Evolutionary conservation across 2,113 vertebrate genomes (phyloP), one percentile per base, ranked within the genome.

Genomic region (Poeciliopsis occidentalis): DNA sequence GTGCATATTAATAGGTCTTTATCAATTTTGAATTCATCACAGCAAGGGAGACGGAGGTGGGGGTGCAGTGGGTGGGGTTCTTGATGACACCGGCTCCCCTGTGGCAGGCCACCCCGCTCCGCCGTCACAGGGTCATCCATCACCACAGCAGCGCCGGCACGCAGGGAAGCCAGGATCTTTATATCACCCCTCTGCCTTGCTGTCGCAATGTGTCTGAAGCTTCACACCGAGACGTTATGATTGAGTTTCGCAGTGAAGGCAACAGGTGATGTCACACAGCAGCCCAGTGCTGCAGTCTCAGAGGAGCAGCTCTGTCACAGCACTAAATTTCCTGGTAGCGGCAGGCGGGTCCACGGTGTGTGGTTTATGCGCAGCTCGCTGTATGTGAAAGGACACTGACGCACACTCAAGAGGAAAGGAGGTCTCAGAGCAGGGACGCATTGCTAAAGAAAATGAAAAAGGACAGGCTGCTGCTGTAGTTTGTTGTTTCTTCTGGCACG

Each of bases 1-100:
- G 69, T 4, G 80, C 92, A 94, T 95, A 89, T 89, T 91, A 93
- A 95, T 93, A 91, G 91, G 77, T 68, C 64, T 87, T 89, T 92
- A 93, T 95, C 92, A 93, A 88, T 92, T 94, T 93, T 85, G 85
- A 87, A 93, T 94, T 93, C 87, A 92, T 92, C 86, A 88, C 79
- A 71, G 77, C 12, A 62, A 22, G 57, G 76, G 71, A 84, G 67
- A 74, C 26, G 67, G 77, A 81, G 69, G 73, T 81, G 66, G 73
- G 24, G 69, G 75, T 78, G 70, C 61, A 41, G 13, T 12, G 39
- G 39, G 82, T 70, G 57, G 8, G 3, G 62, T 68, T 69, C 15
- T 41, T 0, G 39, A 66, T 81, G 73, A 60, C 78, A 66, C 32
- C 11, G 27, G 67, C 69, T 63, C 54, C 75, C 79, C 57, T 60